Evolutionary conservation across 2,797 vertebrate species (phyloP), one percentile per base, ranked within the genome.

Genomic region (Pipistrellus pygmaeus): DNA sequence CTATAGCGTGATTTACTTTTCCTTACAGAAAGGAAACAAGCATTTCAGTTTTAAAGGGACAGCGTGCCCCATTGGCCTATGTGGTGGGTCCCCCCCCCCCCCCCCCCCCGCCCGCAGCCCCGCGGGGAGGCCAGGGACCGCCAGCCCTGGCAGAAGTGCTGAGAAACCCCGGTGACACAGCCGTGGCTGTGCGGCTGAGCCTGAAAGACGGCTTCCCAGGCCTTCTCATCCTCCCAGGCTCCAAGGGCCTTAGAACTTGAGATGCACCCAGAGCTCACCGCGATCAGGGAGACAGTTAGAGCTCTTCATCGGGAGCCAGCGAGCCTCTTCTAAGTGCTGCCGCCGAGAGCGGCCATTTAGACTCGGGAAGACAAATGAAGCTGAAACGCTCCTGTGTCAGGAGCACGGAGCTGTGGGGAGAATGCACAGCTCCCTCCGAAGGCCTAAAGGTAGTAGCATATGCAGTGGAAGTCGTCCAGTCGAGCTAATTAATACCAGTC

Each of bases 1-100:
- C 98, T 98, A 97, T 97, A 97, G 97, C 82, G 92, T 98, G 98
- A 98, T 98, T 98, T 98, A 98, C 98, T 98, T 98, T 98, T 98
- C 98, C 98, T 98, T 97, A 95, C 95, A 60, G 96, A 97, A 96
- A 96, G 97, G 97, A 98, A 98, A 98, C 97, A 97, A 96, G 97
- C 97, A 18, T 97, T 98, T 97, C 91, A 89, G 97, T 97, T 98
- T 98, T 98, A 98, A 98, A 98, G 98, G 97, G 98, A 97, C 98
- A 98, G 98, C 87, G 91, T 88, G 35, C 97, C 0, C 0, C 83
- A 88, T 95, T 96, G 96, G 97, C 97, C 96, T 88, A 87, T 85
- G 96, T 32, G 91, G 93, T n/a, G 38, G 82, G 91, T 90, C 93
- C 96, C 88, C 91, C 27, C 75, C 38, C 0, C 21, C 35, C 0